Percentiles rank a stretch among this genome's conserved stretches.
Evolutionary conservation across 2,797 vertebrate species (phyloP).

Genomic region (Acipenser transmontanus): DNA sequence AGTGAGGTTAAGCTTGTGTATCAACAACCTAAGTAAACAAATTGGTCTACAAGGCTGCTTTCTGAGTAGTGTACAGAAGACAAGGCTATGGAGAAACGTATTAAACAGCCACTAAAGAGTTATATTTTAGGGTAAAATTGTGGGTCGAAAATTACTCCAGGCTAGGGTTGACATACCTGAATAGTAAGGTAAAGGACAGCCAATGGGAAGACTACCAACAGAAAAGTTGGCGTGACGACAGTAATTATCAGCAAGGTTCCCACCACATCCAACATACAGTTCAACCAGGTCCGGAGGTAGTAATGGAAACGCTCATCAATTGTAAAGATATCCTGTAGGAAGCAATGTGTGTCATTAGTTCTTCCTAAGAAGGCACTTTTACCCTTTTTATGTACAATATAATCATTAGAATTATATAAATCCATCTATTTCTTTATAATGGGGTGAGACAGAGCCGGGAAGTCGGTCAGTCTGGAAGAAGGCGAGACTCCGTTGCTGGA

Average conservation of each 20-base stretch:
- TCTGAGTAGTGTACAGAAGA: no score
- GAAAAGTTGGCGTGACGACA: slow-evolving; percentile 42
- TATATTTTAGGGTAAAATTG: neutral
- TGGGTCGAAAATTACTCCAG: no score
- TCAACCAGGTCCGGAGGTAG: slow-evolving; percentile 43
- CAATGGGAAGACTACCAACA: slow-evolving; percentile 40
- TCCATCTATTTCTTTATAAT: no score
- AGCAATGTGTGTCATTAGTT: neutral
- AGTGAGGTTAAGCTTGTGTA: no score
- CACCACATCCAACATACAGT: slow-evolving; percentile 44
- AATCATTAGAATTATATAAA: no score
- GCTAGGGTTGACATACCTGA: slow-evolving; percentile 35
- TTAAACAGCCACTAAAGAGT: slow-evolving; percentile 16
- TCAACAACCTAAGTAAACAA: no score
- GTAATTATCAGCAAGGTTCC: slow-evolving; percentile 45
- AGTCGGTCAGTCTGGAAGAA: neutral
- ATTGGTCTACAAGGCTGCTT: no score
- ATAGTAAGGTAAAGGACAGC: slow-evolving; percentile 43
- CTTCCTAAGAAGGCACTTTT: neutral
- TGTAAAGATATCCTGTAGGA: slow-evolving; percentile 46
- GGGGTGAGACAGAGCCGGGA: neutral
- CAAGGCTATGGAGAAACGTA: neutral
- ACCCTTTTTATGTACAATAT: no score
- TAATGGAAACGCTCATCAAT: slow-evolving; percentile 48
- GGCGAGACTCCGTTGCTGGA: neutral